Conservation (phyloP, 2,888 invertebrate genomes). For the Oegoconia quadripuncta region DNA sequence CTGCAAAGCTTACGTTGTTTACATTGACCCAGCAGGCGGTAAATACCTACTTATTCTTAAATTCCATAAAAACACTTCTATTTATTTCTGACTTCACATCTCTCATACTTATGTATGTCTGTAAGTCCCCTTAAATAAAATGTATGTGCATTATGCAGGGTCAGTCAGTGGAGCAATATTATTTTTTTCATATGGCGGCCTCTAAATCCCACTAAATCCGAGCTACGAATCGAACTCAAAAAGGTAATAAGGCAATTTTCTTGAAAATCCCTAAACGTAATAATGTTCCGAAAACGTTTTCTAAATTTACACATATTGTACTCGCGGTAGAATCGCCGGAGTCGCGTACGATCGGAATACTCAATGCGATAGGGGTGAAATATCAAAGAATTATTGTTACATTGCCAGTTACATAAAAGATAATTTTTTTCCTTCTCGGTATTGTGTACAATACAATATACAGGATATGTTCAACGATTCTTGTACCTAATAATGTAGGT, state of each 20-base stretch:
- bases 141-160: slow-evolving; percentile 8
- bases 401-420: slow-evolving; percentile 39
- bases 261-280: slow-evolving; percentile 76
- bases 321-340: slow-evolving; percentile 62
- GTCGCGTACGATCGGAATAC: slow-evolving; percentile 68
- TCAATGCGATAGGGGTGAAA: slow-evolving; percentile 56
- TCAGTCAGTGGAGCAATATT: slow-evolving; percentile 1
- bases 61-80: no score
- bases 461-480: no score
- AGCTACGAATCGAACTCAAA: slow-evolving; percentile 65
- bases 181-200: slow-evolving; percentile 30
- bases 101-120: no score
- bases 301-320: slow-evolving; percentile 78
- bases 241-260: slow-evolving; percentile 77
- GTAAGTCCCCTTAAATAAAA: neutral
- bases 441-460: slow-evolving; percentile 14
- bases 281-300: slow-evolving; percentile 76
- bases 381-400: slow-evolving; percentile 48
- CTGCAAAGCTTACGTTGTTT: no score
- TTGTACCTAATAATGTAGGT: no score
- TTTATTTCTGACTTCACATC: no score
- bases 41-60: no score
- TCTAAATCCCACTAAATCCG: slow-evolving; percentile 64
- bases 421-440: slow-evolving; percentile 17
- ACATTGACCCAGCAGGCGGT: no score